These are phyloP conservation scores for Pomacea maculata DNA, from an alignment of 1,140 invertebrate genomes.

Conservation along the genomic window DNA sequence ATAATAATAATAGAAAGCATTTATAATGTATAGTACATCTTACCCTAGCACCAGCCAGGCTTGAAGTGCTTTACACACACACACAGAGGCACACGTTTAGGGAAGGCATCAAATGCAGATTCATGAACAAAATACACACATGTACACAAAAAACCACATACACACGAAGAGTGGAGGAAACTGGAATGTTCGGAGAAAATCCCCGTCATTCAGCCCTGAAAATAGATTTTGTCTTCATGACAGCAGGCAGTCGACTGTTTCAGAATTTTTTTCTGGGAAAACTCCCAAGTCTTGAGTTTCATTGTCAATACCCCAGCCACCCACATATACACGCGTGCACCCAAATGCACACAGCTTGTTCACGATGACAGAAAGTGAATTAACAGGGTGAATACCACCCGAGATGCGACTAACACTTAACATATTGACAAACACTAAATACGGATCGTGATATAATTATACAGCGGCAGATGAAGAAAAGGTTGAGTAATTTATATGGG, in stretches of 20 bases:
- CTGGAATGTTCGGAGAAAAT: too few relatives aligned
- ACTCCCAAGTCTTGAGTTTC: too few relatives aligned
- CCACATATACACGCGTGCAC: conserved; percentile 8
- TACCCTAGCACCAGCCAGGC: neutral
- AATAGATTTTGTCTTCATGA: too few relatives aligned
- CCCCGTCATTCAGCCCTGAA: too few relatives aligned
- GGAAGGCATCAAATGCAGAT: neutral
- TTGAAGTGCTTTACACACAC: neutral
- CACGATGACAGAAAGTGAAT: too few relatives aligned
- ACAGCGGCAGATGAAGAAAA: neutral
- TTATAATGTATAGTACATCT: neutral
- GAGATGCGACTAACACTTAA: too few relatives aligned
- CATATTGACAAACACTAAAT: too few relatives aligned
- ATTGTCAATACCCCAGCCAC: neutral
- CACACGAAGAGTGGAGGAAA: too few relatives aligned
- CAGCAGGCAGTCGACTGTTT: too few relatives aligned
- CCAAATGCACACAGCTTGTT: neutral
- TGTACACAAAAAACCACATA: neutral
- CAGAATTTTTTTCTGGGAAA: too few relatives aligned
- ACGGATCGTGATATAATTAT: neutral
- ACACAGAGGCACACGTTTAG: too few relatives aligned
- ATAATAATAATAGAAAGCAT: neutral
- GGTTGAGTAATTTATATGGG: neutral
- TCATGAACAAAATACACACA: neutral
- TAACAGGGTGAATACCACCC: too few relatives aligned